Conservation (phyloP, 1,140 invertebrate genomes). For the Drosophila tani region DNA sequence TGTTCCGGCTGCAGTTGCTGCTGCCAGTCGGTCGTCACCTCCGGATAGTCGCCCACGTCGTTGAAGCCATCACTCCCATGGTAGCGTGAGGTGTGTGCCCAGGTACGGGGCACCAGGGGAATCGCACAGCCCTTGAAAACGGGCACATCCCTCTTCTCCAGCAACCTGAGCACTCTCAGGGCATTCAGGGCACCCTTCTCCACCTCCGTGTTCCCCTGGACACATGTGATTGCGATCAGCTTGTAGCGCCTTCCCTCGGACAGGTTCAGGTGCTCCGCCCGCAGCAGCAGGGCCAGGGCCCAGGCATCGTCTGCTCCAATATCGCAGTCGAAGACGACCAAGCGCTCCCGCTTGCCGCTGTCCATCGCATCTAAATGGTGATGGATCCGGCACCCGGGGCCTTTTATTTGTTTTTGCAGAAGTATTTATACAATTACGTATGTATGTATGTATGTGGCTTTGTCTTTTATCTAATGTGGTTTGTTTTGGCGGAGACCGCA, state of each 20-base stretch:
- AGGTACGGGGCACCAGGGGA: conserved; percentile 53
- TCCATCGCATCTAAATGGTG: background rate
- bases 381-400: background rate
- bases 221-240: conserved; percentile 88
- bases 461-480: background rate
- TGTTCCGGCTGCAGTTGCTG: conserved; percentile 36
- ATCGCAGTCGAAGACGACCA: conserved; percentile 87
- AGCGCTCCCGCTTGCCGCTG: background rate
- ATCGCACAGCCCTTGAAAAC: conserved; percentile 86
- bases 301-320: conserved; percentile 88
- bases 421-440: background rate
- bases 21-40: conserved; percentile 2
- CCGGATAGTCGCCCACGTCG: conserved; percentile 76
- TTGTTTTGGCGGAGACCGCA: background rate
- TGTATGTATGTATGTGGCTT: background rate
- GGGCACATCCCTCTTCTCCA: conserved; percentile 86
- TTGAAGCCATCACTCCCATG: conserved; percentile 89
- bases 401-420: background rate
- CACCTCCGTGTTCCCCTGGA: conserved; percentile 87
- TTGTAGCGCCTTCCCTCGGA: conserved; percentile 69
- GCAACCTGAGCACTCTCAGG: conserved; percentile 86
- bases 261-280: conserved; percentile 83
- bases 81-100: conserved; percentile 21
- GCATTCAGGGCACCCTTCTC: conserved; percentile 87
- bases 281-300: conserved; percentile 87